Evolutionary conservation across 2,113 vertebrate genomes (phyloP).

Genomic region (zebrafish (Danio rerio)): GRCz12tu NC_133190.1:27342501-27343000

Average conservation of each 20-base stretch:
- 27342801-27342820: conserved; percentile 53
- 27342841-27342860: conserved; percentile 63
- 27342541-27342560: no score
- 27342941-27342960: conserved; percentile 5
- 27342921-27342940: not conserved
- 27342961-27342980: conserved; percentile 18
- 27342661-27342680: no score
- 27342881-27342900: conserved; percentile 65
- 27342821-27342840: conserved; percentile 68
- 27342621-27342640: no score
- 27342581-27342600: no score
- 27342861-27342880: conserved; percentile 69
- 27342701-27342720: conserved; percentile 40
- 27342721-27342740: not conserved
- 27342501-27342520: no score
- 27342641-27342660: no score
- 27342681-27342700: no score
- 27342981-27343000: not conserved
- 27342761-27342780: conserved; percentile 61
- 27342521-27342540: no score
- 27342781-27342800: conserved; percentile 61
- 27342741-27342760: not conserved
- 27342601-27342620: no score
- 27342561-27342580: no score
- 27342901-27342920: conserved; percentile 41